A percentile compares a stretch with the other conserved stretches of the same genome.
These are phyloP conservation scores for Steatocranus sp. DNA, from an alignment of 2,797 vertebrate genomes.

Conservation along the genomic window DNA sequence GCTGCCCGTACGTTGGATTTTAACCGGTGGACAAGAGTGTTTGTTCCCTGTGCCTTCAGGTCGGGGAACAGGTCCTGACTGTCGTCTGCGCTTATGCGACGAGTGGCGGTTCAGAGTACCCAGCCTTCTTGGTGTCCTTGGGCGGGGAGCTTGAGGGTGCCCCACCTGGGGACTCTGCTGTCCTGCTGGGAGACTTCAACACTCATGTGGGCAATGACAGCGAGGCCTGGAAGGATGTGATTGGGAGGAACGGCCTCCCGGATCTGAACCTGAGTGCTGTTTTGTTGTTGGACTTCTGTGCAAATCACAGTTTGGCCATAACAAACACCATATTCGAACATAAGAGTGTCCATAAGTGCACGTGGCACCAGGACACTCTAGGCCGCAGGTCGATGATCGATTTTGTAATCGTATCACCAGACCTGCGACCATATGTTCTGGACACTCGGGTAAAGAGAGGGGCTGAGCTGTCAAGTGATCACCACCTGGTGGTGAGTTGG, in stretches of 20 bases:
- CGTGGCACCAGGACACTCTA: neutral
- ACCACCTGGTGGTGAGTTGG: neutral
- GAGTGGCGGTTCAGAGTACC: neutral
- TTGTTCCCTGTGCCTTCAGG: neutral
- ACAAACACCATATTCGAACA: neutral
- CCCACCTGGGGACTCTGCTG: neutral
- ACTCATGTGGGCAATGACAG: neutral
- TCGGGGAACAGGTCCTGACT: neutral
- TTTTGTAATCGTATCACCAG: neutral
- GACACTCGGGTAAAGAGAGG: neutral
- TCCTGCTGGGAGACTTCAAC: neutral
- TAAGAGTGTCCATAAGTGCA: neutral
- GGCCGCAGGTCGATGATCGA: neutral
- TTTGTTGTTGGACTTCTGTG: neutral
- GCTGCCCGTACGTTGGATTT: neutral
- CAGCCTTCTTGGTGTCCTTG: neutral
- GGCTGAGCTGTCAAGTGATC: neutral
- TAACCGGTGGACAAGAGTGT: accelerated
- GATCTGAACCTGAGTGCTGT: neutral
- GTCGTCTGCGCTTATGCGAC: neutral
- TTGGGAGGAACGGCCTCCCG: accelerated
- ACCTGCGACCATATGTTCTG: neutral
- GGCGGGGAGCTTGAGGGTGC: neutral
- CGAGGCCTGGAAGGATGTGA: accelerated
- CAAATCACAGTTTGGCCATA: neutral